These are phyloP conservation scores for Psittacula cyanocephala DNA, from an alignment of 2,113 vertebrate species.

Conservation along the genomic window DNA sequence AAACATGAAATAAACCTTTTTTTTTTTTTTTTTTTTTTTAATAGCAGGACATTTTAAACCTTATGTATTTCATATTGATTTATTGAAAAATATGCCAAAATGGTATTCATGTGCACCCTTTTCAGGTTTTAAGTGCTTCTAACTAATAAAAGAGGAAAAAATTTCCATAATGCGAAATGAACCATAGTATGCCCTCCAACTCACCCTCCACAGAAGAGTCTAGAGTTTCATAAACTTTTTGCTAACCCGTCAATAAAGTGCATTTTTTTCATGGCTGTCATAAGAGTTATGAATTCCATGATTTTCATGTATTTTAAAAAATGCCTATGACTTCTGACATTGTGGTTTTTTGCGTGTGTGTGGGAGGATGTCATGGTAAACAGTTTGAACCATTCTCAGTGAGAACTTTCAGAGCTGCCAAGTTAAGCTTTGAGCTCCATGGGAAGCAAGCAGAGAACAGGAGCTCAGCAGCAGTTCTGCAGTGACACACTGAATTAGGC, in stretches of 20 bases:
- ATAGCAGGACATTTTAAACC: neutral
- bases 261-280: slow-evolving; percentile 1
- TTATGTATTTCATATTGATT: neutral
- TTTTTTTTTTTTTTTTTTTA: neutral
- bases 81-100: neutral
- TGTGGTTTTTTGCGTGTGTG: slow-evolving; percentile 1
- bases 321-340: neutral
- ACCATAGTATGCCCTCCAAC: neutral
- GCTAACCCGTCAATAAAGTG: neutral
- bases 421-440: slow-evolving; percentile 36
- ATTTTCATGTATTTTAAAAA: neutral
- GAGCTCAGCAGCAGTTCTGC: slow-evolving; percentile 28
- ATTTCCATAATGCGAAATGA: neutral
- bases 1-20: too few species aligned
- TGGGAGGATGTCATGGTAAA: slow-evolving; percentile 39
- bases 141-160: neutral
- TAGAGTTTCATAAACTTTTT: neutral
- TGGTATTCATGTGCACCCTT: neutral
- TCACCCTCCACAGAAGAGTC: neutral
- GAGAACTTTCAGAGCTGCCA: slow-evolving; percentile 44
- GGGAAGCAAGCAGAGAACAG: slow-evolving; percentile 35
- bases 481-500: slow-evolving; percentile 45
- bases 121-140: neutral
- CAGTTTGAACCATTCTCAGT: slow-evolving; percentile 14
- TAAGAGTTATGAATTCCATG: neutral